Percentiles rank a stretch among this genome's conserved stretches.
These are phyloP conservation scores for Litoditis marina DNA, from an alignment of 2,888 invertebrate genomes.

Conservation along the genomic window DNA sequence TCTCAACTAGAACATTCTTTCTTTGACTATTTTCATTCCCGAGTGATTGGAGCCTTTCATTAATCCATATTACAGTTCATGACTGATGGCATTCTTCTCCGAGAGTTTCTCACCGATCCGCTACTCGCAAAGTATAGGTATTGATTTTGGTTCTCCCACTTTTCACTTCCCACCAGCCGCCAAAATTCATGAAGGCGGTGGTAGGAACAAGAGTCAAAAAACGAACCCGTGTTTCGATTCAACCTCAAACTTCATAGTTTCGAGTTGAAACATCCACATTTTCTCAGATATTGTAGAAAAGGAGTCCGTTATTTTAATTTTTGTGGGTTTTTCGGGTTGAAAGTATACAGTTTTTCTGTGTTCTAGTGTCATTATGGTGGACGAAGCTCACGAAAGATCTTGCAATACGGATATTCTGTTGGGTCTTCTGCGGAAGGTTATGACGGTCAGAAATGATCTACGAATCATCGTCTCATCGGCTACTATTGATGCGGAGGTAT, in stretches of 20 bases:
- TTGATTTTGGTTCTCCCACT: background rate
- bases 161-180: background rate
- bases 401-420: constrained; percentile 87
- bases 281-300: no score
- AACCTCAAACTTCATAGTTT: no score
- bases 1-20: no score
- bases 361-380: constrained; percentile 57
- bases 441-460: constrained; percentile 54
- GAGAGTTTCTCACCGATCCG: constrained; percentile 93
- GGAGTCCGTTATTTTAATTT: no score
- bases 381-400: constrained; percentile 82
- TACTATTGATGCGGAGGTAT: constrained; percentile 85
- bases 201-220: no score
- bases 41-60: no score
- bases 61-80: constrained; percentile 78
- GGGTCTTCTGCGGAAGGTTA: constrained; percentile 81
- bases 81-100: constrained; percentile 89
- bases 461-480: constrained; percentile 80
- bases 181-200: no score
- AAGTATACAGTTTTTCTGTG: no score
- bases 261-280: no score
- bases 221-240: no score
- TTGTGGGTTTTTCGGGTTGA: background rate
- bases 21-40: no score
- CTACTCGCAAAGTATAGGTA: constrained; percentile 76